Evolutionary conservation across 2,888 invertebrate genomes (phyloP).

Genomic region (Chrysolina haemoptera): DNA sequence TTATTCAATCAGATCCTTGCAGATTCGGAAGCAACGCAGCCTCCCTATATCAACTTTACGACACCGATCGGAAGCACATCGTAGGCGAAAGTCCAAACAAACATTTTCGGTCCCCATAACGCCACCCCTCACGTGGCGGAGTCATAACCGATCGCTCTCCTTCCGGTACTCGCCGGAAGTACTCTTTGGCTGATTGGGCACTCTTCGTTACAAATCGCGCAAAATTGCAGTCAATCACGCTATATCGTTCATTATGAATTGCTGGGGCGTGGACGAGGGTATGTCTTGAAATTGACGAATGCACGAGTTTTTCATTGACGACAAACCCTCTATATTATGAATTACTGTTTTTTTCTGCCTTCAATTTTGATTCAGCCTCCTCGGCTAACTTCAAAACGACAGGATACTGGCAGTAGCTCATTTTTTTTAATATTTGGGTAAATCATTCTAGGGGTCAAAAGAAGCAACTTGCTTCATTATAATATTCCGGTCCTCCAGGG

Average conservation of each 20-base stretch:
- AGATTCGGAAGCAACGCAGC: slow-evolving; percentile 32
- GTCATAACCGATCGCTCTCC: slow-evolving; percentile 60
- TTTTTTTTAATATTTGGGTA: no score
- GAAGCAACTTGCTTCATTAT: no score
- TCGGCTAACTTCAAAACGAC: no score
- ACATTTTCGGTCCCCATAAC: slow-evolving; percentile 35
- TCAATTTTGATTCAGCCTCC: no score
- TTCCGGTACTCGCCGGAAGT: slow-evolving; percentile 65
- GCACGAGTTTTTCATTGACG: not conserved
- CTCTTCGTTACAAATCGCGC: slow-evolving; percentile 61
- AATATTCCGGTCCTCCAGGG: no score
- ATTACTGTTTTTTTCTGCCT: no score
- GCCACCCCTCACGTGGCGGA: slow-evolving; percentile 51
- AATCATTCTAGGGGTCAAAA: no score
- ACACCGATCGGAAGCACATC: slow-evolving; percentile 33
- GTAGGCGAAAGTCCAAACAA: slow-evolving; percentile 43
- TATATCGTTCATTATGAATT: slow-evolving; percentile 65
- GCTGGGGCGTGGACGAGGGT: slow-evolving; percentile 62
- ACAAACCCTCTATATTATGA: no score
- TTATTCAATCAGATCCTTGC: slow-evolving; percentile 19
- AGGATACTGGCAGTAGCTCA: no score
- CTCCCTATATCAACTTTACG: slow-evolving; percentile 36
- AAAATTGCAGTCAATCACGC: slow-evolving; percentile 66
- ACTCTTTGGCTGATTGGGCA: slow-evolving; percentile 67
- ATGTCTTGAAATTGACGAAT: slow-evolving; percentile 51